phyloP scores from a whole-genome alignment of 2,888 invertebrate species.

The Limenitis camilla region DNA sequence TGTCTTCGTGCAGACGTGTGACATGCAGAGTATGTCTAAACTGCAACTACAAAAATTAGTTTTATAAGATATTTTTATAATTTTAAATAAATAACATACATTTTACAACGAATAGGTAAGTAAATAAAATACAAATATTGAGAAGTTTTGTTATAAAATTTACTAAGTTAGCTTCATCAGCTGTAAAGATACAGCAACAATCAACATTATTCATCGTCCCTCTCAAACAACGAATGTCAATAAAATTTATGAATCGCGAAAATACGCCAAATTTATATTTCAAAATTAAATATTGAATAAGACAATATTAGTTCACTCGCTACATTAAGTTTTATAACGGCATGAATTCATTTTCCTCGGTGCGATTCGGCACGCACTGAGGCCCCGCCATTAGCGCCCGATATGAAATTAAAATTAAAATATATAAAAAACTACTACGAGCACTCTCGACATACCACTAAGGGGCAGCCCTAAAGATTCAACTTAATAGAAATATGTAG shows the following conservation, averaged over 20 bases:
- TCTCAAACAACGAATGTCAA: constrained; percentile 4
- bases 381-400: constrained; percentile 68
- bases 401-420: constrained; percentile 76
- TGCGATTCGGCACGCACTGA: constrained; percentile 69
- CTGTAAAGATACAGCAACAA: too few species aligned
- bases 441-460: constrained; percentile 69
- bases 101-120: too few species aligned
- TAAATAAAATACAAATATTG: too few species aligned
- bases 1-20: too few species aligned
- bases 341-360: constrained; percentile 67
- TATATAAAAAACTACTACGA: constrained; percentile 68
- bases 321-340: constrained; percentile 71
- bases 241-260: constrained; percentile 18
- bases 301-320: constrained; percentile 74
- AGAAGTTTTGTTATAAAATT: too few species aligned
- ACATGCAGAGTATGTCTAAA: too few species aligned
- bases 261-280: constrained; percentile 59
- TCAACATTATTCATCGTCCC: not conserved
- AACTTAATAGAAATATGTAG: constrained; percentile 40
- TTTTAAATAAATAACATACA: too few species aligned
- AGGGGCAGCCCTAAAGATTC: constrained; percentile 71
- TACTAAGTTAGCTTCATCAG: too few species aligned
- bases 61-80: too few species aligned
- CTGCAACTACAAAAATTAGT: too few species aligned
- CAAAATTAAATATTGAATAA: constrained; percentile 71